A percentile compares a stretch with the other conserved stretches of the same genome.
Evolutionary conservation across 2,113 vertebrate species (phyloP).

Genomic region (Trachemys scripta): DNA sequence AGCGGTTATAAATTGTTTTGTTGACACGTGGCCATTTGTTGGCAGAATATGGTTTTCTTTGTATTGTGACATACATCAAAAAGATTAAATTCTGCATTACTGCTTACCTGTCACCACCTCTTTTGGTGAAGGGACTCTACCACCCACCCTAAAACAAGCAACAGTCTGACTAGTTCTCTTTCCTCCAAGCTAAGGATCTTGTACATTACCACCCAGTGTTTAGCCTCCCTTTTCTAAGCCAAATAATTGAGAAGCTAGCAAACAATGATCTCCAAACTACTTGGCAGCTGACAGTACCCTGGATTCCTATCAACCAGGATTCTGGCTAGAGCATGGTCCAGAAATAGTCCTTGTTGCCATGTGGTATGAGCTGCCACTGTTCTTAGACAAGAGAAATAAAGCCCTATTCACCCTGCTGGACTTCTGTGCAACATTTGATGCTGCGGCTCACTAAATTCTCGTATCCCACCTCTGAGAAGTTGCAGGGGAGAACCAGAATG

Average conservation of each 20-base stretch:
- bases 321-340: too few species aligned
- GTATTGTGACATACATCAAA: constrained; percentile 46
- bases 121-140: neutral
- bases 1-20: constrained; percentile 59
- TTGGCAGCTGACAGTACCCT: neutral
- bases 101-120: neutral
- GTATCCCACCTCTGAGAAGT: neutral
- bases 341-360: too few species aligned
- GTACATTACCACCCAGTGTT: too few species aligned
- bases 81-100: constrained; percentile 36
- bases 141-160: neutral
- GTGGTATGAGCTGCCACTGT: too few species aligned
- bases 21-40: constrained; percentile 53
- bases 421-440: neutral
- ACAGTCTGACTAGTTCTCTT: neutral
- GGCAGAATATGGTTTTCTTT: constrained; percentile 38
- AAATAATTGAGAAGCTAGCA: neutral
- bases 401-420: neutral
- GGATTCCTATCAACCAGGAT: neutral
- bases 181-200: neutral
- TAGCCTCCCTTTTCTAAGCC: neutral
- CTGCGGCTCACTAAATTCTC: neutral
- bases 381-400: too few species aligned
- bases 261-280: neutral
- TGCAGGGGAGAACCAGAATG: neutral